Evolutionary conservation across 2,113 vertebrate genomes (phyloP), one percentile per base, ranked within the genome.

Genomic region (Pteruthius melanotis): DNA sequence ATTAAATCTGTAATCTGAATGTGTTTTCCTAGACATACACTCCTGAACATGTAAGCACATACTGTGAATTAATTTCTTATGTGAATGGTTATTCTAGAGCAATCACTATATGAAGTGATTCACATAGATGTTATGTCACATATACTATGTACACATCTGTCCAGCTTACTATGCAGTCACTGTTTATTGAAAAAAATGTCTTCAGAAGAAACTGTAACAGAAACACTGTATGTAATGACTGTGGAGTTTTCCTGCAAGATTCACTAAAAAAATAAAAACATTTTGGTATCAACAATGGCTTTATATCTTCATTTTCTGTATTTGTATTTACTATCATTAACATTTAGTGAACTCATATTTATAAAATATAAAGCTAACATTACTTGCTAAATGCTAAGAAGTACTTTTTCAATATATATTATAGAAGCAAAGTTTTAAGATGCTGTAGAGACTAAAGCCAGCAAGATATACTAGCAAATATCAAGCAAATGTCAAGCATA

Each of bases 401-500:
- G 47, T 12, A 28, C 8, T 74, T 75, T 18, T 68, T 68, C 44
- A 44, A 23, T 66, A 70, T 11, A 44, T 40, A 63, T 47, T 49
- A 72, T 2, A 74, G 27, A 89, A 81, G 26, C 6, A 39, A 87
- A 65, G 53, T n/a, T 74, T 85, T 65, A 75, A 95, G 42, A 75
- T 42, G 13, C 35, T 68, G 26, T 4, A 53, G 57, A 76, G 69
- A 93, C 53, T 81, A 94, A 87, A 91, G 14, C 24, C 47, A 89
- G 66, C n/a, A 74, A 49, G 56, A 83, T 24, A 65, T 13, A 81
- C n/a, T 20, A 78, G 63, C 28, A 93, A 84, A 65, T 83, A 85
- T 69, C 84, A 94, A 93, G 76, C 20, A 95, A 93, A 92, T 61
- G 69, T 84, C 88, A 96, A 78, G 22, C 52, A 60, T 35, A 89